A percentile compares a stretch with the other conserved stretches of the same genome.
phyloP scores from a whole-genome alignment of 1,140 invertebrate species.

The Tetragonula clypearis region DNA sequence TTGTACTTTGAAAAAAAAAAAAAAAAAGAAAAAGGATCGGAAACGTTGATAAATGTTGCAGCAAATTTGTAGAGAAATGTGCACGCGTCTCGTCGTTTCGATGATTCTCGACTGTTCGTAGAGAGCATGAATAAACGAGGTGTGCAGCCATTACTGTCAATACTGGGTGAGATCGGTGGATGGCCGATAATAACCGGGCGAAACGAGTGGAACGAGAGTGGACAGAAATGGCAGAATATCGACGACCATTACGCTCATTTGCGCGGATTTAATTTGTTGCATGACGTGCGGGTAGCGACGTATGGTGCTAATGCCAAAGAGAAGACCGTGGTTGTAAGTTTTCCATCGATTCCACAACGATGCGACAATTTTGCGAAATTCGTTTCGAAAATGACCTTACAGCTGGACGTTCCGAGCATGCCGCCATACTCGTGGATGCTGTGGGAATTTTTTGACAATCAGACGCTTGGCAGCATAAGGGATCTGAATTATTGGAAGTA shows the following conservation, averaged over 20 bases:
- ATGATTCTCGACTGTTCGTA: not conserved
- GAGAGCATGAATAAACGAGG: not conserved
- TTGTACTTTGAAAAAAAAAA: not conserved
- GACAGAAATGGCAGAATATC: slow-evolving; percentile 7
- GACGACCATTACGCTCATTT: slow-evolving; percentile 25
- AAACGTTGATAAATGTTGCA: not conserved
- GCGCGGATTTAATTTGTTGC: not conserved
- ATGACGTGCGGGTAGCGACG: not conserved
- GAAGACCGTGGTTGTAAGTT: not conserved
- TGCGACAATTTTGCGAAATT: not conserved
- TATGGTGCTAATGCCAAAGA: not conserved
- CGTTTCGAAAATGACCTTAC: not conserved
- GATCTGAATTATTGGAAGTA: not conserved
- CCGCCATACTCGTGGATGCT: not conserved
- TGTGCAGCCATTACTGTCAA: not conserved
- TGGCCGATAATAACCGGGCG: not conserved
- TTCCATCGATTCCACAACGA: too few relatives aligned
- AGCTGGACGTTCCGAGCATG: slow-evolving; percentile 2
- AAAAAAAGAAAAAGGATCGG: not conserved
- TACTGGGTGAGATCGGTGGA: not conserved
- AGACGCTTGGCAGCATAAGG: not conserved
- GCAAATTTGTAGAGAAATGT: not conserved
- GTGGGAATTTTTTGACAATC: not conserved
- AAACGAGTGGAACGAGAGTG: not conserved
- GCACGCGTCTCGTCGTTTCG: not conserved